Percentiles rank a stretch among this genome's conserved stretches.
Evolutionary conservation across 2,888 invertebrate species (phyloP).

Genomic region (Acanthococcus lagerstroemiae): DNA sequence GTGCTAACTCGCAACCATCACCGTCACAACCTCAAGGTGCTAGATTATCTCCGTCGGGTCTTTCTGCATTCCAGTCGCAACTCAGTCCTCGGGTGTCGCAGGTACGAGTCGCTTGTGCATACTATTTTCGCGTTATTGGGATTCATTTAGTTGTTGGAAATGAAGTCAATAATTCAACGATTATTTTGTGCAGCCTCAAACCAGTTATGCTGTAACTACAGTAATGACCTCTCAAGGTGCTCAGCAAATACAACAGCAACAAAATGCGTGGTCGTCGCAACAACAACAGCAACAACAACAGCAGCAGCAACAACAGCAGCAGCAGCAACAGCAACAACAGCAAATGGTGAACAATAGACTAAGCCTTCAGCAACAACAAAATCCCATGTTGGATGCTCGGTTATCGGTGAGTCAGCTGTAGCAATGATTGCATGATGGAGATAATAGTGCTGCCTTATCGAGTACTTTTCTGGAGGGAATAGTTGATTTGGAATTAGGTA

Average conservation of each 20-base stretch:
- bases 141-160: no score
- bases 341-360: slow-evolving; percentile 44
- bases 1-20: slow-evolving; percentile 12
- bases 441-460: no score
- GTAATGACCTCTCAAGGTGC: slow-evolving; percentile 18
- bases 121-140: neutral
- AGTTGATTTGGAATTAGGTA: no score
- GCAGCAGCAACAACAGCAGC: slow-evolving; percentile 42
- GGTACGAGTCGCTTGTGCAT: slow-evolving; percentile 38
- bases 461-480: no score
- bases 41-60: slow-evolving; percentile 49
- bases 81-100: slow-evolving; percentile 49
- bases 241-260: slow-evolving; percentile 35
- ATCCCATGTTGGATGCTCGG: slow-evolving; percentile 82
- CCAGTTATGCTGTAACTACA: slow-evolving; percentile 31
- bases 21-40: slow-evolving; percentile 37
- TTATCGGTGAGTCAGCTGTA: slow-evolving; percentile 67
- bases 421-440: no score
- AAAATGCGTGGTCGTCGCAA: slow-evolving; percentile 38
- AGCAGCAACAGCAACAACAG: slow-evolving; percentile 44
- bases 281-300: slow-evolving; percentile 39
- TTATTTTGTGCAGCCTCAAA: slow-evolving; percentile 17
- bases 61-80: slow-evolving; percentile 44
- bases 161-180: no score
- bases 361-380: slow-evolving; percentile 63